These are phyloP conservation scores for Mimumesa dahlbomi DNA, from an alignment of 2,888 invertebrate genomes.

Conservation along the genomic window DNA sequence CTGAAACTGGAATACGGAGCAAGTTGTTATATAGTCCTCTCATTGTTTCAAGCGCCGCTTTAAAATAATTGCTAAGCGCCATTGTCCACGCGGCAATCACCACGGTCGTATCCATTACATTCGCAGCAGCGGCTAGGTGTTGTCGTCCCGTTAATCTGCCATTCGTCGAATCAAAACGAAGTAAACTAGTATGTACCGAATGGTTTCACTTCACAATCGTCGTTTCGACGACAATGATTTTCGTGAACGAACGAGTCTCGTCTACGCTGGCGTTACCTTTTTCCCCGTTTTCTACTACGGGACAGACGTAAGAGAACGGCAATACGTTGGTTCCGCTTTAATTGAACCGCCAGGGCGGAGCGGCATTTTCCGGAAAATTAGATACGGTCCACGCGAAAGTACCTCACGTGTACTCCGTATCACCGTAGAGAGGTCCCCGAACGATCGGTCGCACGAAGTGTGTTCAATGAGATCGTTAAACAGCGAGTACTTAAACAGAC, in stretches of 20 bases:
- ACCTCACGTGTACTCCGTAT: conserved; percentile 36
- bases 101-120: conserved; percentile 41
- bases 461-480: conserved; percentile 10
- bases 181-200: no score
- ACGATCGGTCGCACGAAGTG: conserved; percentile 22
- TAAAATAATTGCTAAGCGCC: conserved; percentile 53
- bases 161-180: conserved; percentile 33
- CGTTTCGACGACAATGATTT: no score
- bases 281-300: no score
- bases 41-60: conserved; percentile 46
- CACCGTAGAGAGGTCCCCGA: conserved; percentile 25
- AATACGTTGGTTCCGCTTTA: conserved; percentile 28
- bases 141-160: conserved; percentile 31
- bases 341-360: conserved; percentile 24
- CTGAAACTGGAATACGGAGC: conserved; percentile 48
- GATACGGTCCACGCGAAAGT: conserved; percentile 38
- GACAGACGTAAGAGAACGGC: no score
- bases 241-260: no score
- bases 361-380: conserved; percentile 44
- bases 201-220: no score
- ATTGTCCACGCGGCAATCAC: conserved; percentile 50
- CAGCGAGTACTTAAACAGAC: not conserved
- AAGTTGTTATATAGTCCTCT: conserved; percentile 32
- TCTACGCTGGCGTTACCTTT: no score
- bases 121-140: conserved; percentile 22